phyloP scores from a whole-genome alignment of 2,888 invertebrate genomes.

The Philhelius pedissequus region DNA sequence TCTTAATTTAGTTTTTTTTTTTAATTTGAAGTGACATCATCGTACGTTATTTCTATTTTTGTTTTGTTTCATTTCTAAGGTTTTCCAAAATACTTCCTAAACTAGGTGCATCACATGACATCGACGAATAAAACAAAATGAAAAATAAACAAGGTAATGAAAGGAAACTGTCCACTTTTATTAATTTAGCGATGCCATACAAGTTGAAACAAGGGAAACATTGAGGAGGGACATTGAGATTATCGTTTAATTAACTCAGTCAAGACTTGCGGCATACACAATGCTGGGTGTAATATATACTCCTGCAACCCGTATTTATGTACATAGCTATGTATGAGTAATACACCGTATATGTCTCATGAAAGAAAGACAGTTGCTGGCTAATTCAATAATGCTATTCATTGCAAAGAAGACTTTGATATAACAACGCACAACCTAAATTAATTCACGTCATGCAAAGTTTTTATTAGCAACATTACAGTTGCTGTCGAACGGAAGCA shows the following conservation, averaged over 20 bases:
- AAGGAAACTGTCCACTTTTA: slow-evolving; percentile 36
- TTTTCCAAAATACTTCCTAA: slow-evolving; percentile 3
- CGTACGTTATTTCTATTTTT: not conserved
- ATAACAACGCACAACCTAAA: not conserved
- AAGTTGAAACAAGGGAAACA: slow-evolving; percentile 31
- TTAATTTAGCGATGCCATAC: slow-evolving; percentile 49
- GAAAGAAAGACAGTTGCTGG: slow-evolving; percentile 25
- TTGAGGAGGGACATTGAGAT: slow-evolving; percentile 10
- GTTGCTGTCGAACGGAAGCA: slow-evolving; percentile 2
- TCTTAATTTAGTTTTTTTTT: no score
- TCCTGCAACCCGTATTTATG: not conserved
- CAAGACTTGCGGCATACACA: not conserved
- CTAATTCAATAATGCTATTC: slow-evolving; percentile 30
- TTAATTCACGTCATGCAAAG: slow-evolving; percentile 21
- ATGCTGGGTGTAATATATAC: not conserved
- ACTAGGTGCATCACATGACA: slow-evolving; percentile 15
- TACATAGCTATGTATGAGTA: no score
- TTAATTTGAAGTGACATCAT: not conserved
- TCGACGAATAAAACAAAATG: not conserved
- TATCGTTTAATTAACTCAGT: slow-evolving; percentile 31
- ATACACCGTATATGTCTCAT: not conserved
- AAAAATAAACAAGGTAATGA: not conserved
- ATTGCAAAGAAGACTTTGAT: not conserved
- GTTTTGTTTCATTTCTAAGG: not conserved
- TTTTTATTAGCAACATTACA: slow-evolving; percentile 15